Evolutionary conservation across 2,888 invertebrate genomes (phyloP), one percentile per base, ranked within the genome.

Genomic region (Platerodrilus igneus): DNA sequence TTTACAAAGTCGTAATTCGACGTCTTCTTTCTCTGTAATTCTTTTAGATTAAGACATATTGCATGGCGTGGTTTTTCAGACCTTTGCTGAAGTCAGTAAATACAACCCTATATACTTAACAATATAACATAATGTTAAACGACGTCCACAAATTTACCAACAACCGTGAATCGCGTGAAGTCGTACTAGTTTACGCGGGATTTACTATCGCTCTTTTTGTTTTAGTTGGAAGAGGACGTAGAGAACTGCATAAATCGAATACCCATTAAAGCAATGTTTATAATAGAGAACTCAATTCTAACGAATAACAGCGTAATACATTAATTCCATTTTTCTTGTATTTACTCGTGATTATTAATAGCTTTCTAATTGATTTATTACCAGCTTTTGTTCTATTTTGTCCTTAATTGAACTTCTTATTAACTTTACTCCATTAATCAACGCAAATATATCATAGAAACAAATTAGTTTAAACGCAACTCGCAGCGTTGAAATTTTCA

Each of bases 321-420:
- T 50, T 43, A 47, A 44, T 36, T 40, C 40, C 29, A 45, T 27
- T 45, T 55, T 59, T 54, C 55, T 57, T 49, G 51, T 60, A 54
- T 60, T 59, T 60, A 50, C 53, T 55, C 53, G 55, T 53, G 55
- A 60, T 63, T 62, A 63, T 62, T 65, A 64, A 65, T 65, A 56
- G 63, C 50, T 60, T 59, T 60, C 61, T 64, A 64, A 64, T 65
- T 64, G 63, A 65, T 65, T 64, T 65, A 65, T 61, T 55, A 50
- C 56, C 40, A 45, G 42, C 41, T 35, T 47, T 43, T 43, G 35
- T 46, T 47, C 35, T 45, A 39, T 47, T 47, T 48, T 39, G 25
- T 34, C 40, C 43, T 44, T 46, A 45, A 46, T 47, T 44, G 38
- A 47, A 37, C 37, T 35, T 45, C 37, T 40, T 45, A 45, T 45